Evolutionary conservation across 2,888 invertebrate genomes (phyloP), one percentile per base, ranked within the genome.

Genomic region (Euspilapteryx auroguttella): DNA sequence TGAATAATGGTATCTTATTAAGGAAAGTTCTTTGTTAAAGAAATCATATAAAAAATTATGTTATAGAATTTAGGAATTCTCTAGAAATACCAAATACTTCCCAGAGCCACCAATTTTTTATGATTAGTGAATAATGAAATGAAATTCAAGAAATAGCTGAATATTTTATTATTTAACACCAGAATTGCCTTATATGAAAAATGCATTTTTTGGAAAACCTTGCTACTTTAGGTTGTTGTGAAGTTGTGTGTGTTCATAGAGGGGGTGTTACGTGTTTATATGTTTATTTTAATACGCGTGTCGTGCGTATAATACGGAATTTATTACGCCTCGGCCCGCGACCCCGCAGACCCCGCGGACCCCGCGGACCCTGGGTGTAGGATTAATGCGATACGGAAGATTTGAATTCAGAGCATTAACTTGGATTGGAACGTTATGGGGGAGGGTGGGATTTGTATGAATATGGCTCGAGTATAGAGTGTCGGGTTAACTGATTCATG

Each of bases 201-300:
- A n/a, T n/a, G n/a, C n/a, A n/a, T n/a, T n/a, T n/a, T n/a, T n/a
- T n/a, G n/a, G n/a, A n/a, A n/a, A n/a, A n/a, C n/a, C n/a, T n/a
- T n/a, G n/a, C n/a, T n/a, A n/a, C n/a, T n/a, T n/a, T n/a, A n/a
- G n/a, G n/a, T n/a, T n/a, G n/a, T n/a, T n/a, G n/a, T n/a, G n/a
- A n/a, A n/a, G n/a, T n/a, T n/a, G n/a, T n/a, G n/a, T n/a, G n/a
- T n/a, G n/a, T n/a, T n/a, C n/a, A n/a, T n/a, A n/a, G n/a, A n/a
- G 59, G 63, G 71, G 68, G 68, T 63, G 68, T 64, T 54, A 62
- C 65, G 62, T 73, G 69, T 75, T 73, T 76, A 75, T 75, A 68
- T 73, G 71, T 73, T 71, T 73, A 77, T 76, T 77, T 75, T 75
- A 77, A 76, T 76, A 75, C 76, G 73, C 73, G 73, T 71, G 75